phyloP scores from a whole-genome alignment of 2,888 invertebrate species.

The Lacanobia wlatinum region DNA sequence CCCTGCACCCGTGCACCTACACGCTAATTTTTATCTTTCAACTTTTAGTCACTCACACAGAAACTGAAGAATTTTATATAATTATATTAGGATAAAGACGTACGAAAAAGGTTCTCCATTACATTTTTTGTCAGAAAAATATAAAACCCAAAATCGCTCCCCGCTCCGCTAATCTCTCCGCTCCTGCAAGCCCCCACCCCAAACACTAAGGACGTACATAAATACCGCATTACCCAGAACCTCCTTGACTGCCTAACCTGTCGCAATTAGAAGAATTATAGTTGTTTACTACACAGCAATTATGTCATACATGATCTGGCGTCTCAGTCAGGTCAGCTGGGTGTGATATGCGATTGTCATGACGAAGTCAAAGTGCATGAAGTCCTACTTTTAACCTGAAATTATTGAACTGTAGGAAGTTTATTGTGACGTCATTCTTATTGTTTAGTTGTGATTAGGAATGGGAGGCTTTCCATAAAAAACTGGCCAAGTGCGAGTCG shows the following conservation, averaged over 20 bases:
- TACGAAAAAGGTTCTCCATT: too few relatives aligned
- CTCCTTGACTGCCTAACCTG: constrained; percentile 48
- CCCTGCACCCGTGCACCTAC: too few relatives aligned
- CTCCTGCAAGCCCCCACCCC: not conserved
- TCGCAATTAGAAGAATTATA: constrained; percentile 43
- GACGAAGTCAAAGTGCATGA: too few relatives aligned
- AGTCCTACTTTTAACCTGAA: not conserved
- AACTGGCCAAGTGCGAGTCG: too few relatives aligned
- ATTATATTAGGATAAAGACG: too few relatives aligned
- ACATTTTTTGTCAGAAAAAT: too few relatives aligned
- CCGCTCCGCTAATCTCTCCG: constrained; percentile 7
- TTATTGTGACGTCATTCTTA: not conserved
- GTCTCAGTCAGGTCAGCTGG: constrained; percentile 26
- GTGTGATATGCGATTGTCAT: not conserved
- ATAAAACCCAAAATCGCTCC: too few relatives aligned
- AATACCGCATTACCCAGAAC: constrained; percentile 22
- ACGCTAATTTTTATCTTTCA: too few relatives aligned
- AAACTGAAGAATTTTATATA: too few relatives aligned
- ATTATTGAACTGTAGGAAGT: not conserved
- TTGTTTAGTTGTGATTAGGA: not conserved
- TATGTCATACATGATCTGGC: not conserved
- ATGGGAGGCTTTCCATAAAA: too few relatives aligned
- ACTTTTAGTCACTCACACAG: too few relatives aligned
- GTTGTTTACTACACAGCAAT: constrained; percentile 38
- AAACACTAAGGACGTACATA: constrained; percentile 11